Conservation (phyloP, 2,113 vertebrate species). For the Alaudala cheleensis region DNA sequence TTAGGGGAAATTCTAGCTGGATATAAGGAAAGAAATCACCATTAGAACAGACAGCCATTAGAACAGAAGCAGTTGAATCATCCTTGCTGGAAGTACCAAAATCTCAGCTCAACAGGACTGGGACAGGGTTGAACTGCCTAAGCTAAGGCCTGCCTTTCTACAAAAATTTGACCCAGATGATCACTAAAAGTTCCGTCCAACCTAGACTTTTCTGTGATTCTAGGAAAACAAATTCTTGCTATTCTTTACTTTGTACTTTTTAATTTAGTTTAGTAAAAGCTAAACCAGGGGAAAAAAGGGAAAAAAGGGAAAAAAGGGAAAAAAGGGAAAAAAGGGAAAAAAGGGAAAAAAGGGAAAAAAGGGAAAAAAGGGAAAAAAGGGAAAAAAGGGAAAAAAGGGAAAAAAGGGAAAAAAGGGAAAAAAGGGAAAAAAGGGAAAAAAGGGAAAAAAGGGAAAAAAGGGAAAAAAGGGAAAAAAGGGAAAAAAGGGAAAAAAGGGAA, state of each 20-base stretch:
- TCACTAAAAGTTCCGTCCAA: neutral
- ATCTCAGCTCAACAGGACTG: neutral
- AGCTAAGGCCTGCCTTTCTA: neutral
- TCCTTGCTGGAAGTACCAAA: neutral
- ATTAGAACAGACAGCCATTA: neutral
- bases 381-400: too few species aligned
- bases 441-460: too few species aligned
- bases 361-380: accelerated
- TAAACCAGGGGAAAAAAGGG: neutral
- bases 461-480: too few species aligned
- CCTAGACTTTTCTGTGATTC: neutral
- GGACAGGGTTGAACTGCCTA: neutral
- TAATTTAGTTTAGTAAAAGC: neutral
- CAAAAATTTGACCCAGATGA: neutral
- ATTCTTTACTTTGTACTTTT: neutral
- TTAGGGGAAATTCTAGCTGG: neutral
- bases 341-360: too few species aligned
- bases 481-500: neutral
- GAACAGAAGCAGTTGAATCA: neutral
- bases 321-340: neutral
- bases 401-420: too few species aligned
- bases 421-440: too few species aligned
- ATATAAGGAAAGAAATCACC: neutral
- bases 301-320: too few species aligned
- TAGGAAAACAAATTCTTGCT: neutral